Base-by-base conservation (phyloP, 92 coral and sea anemone genomes). In the Zoanthus sansibaricus region DNA sequence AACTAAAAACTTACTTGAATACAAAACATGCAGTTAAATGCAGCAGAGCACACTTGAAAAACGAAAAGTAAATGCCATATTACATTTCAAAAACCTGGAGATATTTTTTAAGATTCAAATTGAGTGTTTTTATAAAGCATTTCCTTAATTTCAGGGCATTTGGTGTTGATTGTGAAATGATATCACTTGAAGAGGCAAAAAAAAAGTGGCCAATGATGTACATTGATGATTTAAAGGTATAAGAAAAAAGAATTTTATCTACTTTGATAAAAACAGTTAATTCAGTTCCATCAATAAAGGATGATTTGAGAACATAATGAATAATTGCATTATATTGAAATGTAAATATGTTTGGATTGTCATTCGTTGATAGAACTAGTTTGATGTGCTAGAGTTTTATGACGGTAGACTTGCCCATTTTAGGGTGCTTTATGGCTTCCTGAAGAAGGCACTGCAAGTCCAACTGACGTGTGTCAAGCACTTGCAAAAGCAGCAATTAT, bases 401-500 rank as follows among this genome's bases (percentile, higher is more conserved):
- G 42, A 37, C 42, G 4, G 42, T 4, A 37, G 42, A 37, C 4
- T 37, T 54, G 12, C 10, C 10, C n/a, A 11, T 25, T 31, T 14
- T 54, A 76, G 82, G 82, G 82, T 32, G 82, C 82, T 9, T 51
- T 76, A 33, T 76, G 82, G 82, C 1, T 76, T 44, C 82, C 82
- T 6, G 82, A 52, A 20, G 82, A 76, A 76, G 82, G 82, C 0
- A 37, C 68, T 1, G 67, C 67, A 7, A 76, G 61, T 15, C 52
- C 82, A 16, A 76, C 82, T 12, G 82, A 76, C 30, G 82, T 76
- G 25, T 76, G 82, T 30, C 82, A 76, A 56, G 82, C 82, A 8
- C 82, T 76, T 9, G 82, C 82, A 31, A 76, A 76, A 76, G 82
- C 82, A 48, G 82, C 82, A 15, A 76, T 76, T 76, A 76, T 7